Percentiles rank a stretch among this genome's conserved stretches.
Evolutionary conservation across 2,888 invertebrate species (phyloP).

Genomic region (Cordilura impudica): DNA sequence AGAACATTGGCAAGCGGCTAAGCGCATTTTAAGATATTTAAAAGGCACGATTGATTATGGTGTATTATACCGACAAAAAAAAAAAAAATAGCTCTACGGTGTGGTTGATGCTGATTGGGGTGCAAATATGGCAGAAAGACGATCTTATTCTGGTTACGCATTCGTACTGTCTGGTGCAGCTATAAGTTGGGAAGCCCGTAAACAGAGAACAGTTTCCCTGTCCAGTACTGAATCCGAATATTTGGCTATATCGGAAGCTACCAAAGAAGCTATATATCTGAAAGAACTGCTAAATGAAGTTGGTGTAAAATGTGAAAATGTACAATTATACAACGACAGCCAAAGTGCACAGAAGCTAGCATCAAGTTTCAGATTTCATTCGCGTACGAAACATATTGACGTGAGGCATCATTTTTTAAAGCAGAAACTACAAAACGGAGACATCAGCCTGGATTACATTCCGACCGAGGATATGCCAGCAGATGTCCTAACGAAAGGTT

Average conservation of each 20-base stretch:
- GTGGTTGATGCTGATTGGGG: constrained; percentile 61
- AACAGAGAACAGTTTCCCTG: constrained; percentile 58
- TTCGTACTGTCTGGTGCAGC: constrained; percentile 42
- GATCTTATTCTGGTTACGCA: constrained; percentile 54
- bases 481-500: too few relatives aligned
- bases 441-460: too few relatives aligned
- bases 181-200: constrained; percentile 57
- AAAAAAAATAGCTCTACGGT: constrained; percentile 32
- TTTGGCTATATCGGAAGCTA: constrained; percentile 53
- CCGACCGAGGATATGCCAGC: too few relatives aligned
- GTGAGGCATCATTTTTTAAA: constrained; percentile 15
- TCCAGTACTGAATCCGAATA: constrained; percentile 59
- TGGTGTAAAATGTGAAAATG: constrained; percentile 22
- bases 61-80: constrained; percentile 25
- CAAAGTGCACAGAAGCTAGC: constrained; percentile 3
- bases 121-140: constrained; percentile 36
- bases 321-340: constrained; percentile 38
- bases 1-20: constrained; percentile 60
- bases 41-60: constrained; percentile 52
- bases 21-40: constrained; percentile 57
- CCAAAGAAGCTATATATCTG: constrained; percentile 50
- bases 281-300: constrained; percentile 37
- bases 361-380: not conserved
- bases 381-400: constrained; percentile 19
- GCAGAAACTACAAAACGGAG: not conserved